These are phyloP conservation scores for Dicyrtomina minuta DNA, from an alignment of 2,888 invertebrate genomes.

Conservation along the genomic window DNA sequence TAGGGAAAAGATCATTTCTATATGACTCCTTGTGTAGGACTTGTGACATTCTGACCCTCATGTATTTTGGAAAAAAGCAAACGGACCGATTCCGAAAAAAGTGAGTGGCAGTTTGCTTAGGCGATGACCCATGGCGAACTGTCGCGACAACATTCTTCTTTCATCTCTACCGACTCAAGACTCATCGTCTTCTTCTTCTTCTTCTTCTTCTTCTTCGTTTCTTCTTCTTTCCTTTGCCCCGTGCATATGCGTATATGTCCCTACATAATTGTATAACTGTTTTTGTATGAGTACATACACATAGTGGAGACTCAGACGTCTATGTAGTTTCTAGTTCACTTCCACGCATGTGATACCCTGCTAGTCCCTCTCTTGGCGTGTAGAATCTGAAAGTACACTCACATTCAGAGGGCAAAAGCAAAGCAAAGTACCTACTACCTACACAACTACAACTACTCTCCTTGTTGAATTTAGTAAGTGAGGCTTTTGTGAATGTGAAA, in stretches of 20 bases:
- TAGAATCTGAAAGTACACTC: not conserved
- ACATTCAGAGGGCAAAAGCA: not conserved
- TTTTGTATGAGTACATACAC: not conserved
- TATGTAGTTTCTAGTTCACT: too few species aligned
- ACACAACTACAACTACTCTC: too few species aligned
- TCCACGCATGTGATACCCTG: constrained; percentile 18
- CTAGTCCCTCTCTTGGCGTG: not conserved
- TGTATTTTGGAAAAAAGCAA: constrained; percentile 35
- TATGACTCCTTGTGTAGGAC: not conserved
- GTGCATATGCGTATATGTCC: not conserved
- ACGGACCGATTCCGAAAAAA: constrained; percentile 35
- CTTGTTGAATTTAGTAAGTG: not conserved
- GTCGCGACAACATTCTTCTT: constrained; percentile 54
- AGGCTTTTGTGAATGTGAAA: not conserved
- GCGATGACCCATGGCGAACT: constrained; percentile 54
- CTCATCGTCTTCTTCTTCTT: constrained; percentile 34
- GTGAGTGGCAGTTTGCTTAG: constrained; percentile 53
- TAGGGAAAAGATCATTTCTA: not conserved
- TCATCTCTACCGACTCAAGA: constrained; percentile 52
- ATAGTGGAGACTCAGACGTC: too few species aligned
- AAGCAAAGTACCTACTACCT: too few species aligned
- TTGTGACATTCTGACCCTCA: constrained; percentile 30
- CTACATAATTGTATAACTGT: too few species aligned
- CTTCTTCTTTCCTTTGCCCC: not conserved
- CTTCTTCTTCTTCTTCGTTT: not conserved